These are phyloP conservation scores for Pampusana beccarii DNA, from an alignment of 2,113 vertebrate species.

Conservation along the genomic window DNA sequence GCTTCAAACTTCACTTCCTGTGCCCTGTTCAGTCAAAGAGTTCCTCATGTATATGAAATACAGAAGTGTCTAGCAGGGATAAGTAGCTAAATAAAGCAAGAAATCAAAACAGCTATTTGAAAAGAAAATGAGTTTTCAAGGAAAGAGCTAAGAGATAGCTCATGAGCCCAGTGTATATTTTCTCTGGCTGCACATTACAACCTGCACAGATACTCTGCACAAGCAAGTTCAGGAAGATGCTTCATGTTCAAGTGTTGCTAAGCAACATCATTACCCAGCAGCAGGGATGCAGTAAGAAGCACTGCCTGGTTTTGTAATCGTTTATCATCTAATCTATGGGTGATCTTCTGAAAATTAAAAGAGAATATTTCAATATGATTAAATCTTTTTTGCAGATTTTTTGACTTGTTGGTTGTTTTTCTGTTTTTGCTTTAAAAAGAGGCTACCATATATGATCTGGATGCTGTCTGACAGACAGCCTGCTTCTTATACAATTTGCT, in stretches of 20 bases:
- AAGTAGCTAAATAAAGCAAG: neutral
- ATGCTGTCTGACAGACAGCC: neutral
- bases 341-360: conserved; percentile 53
- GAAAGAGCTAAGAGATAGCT: neutral
- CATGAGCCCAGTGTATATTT: neutral
- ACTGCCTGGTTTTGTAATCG: conserved; percentile 37
- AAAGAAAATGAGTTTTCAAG: neutral
- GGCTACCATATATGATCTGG: neutral
- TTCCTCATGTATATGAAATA: neutral
- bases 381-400: conserved; percentile 42
- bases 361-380: conserved; percentile 31
- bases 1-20: neutral
- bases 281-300: conserved; percentile 50
- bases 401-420: neutral
- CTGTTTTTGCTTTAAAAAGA: neutral
- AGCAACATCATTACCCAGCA: conserved; percentile 69
- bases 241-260: conserved; percentile 70
- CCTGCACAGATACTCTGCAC: neutral
- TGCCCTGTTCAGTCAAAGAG: neutral
- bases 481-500: neutral
- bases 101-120: neutral
- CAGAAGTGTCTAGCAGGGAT: neutral
- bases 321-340: conserved; percentile 61
- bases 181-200: conserved; percentile 31
- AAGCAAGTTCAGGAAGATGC: conserved; percentile 46